phyloP scores from a whole-genome alignment of 1,140 invertebrate genomes.

The Papilio polyxenes region DNA sequence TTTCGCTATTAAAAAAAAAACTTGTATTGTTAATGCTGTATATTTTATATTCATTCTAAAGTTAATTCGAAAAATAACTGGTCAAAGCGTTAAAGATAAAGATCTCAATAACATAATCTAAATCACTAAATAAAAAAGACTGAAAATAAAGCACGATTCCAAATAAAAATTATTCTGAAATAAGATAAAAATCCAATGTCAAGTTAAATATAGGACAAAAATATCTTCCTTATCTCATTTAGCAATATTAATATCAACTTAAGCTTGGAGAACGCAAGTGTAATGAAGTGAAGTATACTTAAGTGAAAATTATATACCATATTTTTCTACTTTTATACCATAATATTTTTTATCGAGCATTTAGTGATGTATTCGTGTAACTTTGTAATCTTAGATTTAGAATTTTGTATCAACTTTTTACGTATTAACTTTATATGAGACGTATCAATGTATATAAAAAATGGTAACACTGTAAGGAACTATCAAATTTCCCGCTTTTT shows the following conservation, averaged over 20 bases:
- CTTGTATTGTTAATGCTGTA: neutral
- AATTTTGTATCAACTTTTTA: constrained; percentile 16
- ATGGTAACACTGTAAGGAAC: neutral
- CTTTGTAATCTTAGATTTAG: constrained; percentile 14
- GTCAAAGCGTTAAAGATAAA: neutral
- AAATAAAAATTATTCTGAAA: neutral
- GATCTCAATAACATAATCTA: constrained; percentile 12
- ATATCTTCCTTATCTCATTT: no score
- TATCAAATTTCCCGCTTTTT: neutral
- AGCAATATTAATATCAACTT: neutral
- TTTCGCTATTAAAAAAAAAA: no score
- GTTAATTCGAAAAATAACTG: neutral
- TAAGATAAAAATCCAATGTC: neutral
- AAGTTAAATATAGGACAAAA: neutral
- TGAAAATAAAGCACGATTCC: constrained; percentile 5
- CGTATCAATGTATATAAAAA: neutral
- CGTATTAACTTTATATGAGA: neutral
- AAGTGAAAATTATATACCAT: neutral
- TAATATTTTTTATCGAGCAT: neutral
- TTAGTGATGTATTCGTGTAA: neutral
- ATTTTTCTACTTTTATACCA: constrained; percentile 11
- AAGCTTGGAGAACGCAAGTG: neutral
- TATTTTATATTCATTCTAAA: neutral
- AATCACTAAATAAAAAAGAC: neutral
- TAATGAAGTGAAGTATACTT: neutral